Percentiles rank a stretch among this genome's conserved stretches.
Conservation (phyloP, 2,888 invertebrate genomes). For the Tridacna gigas region DNA sequence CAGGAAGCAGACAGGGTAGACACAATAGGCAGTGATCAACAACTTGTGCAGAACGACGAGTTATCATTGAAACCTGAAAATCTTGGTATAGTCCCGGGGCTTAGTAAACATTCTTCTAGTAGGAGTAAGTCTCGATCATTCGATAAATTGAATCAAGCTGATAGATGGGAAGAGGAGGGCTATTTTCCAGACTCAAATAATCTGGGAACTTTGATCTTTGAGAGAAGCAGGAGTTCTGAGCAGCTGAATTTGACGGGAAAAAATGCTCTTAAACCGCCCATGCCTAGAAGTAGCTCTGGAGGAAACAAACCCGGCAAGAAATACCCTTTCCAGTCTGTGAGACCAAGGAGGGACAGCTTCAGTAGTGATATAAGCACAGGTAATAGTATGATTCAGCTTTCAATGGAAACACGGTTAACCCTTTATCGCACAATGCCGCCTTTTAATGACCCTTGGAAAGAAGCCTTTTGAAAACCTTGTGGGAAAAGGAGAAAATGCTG, state of each 20-base stretch:
- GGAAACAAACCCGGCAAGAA: constrained; percentile 56
- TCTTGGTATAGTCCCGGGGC: constrained; percentile 20
- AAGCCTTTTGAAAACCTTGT: neutral
- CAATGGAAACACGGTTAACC: neutral
- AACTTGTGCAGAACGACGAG: constrained; percentile 43
- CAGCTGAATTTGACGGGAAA: constrained; percentile 57
- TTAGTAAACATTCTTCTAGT: constrained; percentile 8
- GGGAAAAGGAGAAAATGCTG: constrained; percentile 1
- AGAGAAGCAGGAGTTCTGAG: constrained; percentile 63
- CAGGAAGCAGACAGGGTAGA: constrained; percentile 63
- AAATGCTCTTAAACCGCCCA: constrained; percentile 49
- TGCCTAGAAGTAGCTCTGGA: constrained; percentile 57
- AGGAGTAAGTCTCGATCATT: constrained; percentile 50
- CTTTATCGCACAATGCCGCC: neutral
- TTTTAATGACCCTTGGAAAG: neutral
- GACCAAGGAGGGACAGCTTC: constrained; percentile 76
- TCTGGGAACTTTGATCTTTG: constrained; percentile 70
- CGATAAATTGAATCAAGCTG: constrained; percentile 55
- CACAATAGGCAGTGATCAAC: constrained; percentile 57
- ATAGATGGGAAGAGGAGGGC: constrained; percentile 56
- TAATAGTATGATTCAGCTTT: neutral
- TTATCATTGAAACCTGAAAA: constrained; percentile 17
- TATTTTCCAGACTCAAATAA: constrained; percentile 49
- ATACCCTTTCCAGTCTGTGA: constrained; percentile 61
- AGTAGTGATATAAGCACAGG: constrained; percentile 76